Evolutionary conservation across 1,140 invertebrate genomes (phyloP), one percentile per base, ranked within the genome.

Genomic region (Chrysoperla carnea): DNA sequence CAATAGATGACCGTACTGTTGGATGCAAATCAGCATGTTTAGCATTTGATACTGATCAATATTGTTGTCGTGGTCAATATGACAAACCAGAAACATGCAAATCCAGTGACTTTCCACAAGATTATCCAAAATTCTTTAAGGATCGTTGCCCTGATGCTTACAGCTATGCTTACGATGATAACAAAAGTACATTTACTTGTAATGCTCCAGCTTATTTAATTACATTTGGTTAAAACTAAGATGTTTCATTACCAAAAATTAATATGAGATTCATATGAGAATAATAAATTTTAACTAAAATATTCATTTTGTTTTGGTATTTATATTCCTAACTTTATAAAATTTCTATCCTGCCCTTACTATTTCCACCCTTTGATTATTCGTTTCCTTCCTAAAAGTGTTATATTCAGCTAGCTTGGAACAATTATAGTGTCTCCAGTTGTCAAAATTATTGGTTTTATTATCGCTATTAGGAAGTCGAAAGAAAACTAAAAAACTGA

Each of bases 1-100:
- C 49, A 2, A 40, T 45, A 7, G 51, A 49, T 17, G 57, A 58
- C 6, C 42, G 40, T 14, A 50, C 55, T 9, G 59, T 69, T 28
- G 67, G 52, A 23, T 70, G 67, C 45, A 66, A 64, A 44, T 64
- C 61, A 41, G 66, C 64, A 6, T 68, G 67, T 50, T 42, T 57
- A 13, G 55, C 53, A 8, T 66, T 61, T 44, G 53, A 62, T 37
- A 60, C 57, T 6, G 62, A 63, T 39, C 43, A 64, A 35, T 69
- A 68, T 50, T 50, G 60, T 43, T 48, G 63, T 54, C 52, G 41
- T 54, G 64, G 56, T 4, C 52, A 52, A 6, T 51, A 59, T 42
- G 45, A 47, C 12, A 50, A 27, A 11, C 58, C 59, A 13, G 42
- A 52, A 7, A 63, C 53, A 9, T 66, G 63, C 48, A 51, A 56